phyloP scores from a whole-genome alignment of 2,888 invertebrate genomes.

The Limenitis camilla region DNA sequence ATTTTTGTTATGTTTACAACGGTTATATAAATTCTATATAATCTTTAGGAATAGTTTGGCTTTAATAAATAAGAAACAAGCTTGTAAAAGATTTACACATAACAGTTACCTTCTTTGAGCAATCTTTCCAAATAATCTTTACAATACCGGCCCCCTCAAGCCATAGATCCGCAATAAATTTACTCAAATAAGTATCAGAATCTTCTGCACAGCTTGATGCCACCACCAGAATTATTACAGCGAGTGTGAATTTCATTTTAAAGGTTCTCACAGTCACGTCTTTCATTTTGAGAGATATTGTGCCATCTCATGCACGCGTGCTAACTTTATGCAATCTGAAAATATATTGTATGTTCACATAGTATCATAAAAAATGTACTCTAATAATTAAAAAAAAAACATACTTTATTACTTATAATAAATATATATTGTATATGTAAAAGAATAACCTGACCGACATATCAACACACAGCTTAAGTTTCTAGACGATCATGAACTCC shows the following conservation, averaged over 20 bases:
- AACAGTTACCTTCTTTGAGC: constrained; percentile 60
- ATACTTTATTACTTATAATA: too few relatives aligned
- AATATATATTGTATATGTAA: too few relatives aligned
- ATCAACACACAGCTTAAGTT: too few relatives aligned
- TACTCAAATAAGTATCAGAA: constrained; percentile 52
- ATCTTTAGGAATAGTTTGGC: too few relatives aligned
- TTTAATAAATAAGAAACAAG: too few relatives aligned
- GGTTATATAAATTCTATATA: too few relatives aligned
- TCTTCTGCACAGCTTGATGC: constrained; percentile 41
- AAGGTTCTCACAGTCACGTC: constrained; percentile 38
- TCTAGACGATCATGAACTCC: too few relatives aligned
- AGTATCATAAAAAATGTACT: too few relatives aligned
- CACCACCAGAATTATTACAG: constrained; percentile 35
- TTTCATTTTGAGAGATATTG: constrained; percentile 36
- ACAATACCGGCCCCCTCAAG: constrained; percentile 61
- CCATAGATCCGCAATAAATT: constrained; percentile 65
- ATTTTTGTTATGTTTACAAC: too few relatives aligned
- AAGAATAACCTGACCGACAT: too few relatives aligned
- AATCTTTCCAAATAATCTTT: constrained; percentile 66
- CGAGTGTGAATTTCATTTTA: constrained; percentile 35
- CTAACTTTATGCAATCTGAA: constrained; percentile 12
- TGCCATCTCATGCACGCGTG: constrained; percentile 39
- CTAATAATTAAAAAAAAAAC: too few relatives aligned
- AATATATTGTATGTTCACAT: background rate
- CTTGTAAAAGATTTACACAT: too few relatives aligned